Percentiles rank a stretch among this genome's conserved stretches.
phyloP scores from a whole-genome alignment of 1,140 invertebrate genomes.

The Lasioglossum baleicum region DNA sequence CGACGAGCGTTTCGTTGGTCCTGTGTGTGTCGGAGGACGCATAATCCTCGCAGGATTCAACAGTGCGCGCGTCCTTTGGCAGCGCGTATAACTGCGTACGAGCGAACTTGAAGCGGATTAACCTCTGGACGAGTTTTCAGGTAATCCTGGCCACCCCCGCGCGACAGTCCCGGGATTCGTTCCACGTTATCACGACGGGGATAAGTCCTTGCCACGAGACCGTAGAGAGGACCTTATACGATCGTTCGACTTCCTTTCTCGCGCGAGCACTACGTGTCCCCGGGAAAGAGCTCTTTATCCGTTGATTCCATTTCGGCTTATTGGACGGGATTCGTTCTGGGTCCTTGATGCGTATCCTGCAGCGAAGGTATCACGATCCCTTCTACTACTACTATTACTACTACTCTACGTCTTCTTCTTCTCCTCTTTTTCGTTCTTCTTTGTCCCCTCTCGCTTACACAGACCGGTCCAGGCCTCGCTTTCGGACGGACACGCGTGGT shows the following conservation, averaged over 20 bases:
- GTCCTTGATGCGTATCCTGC: constrained; percentile 23
- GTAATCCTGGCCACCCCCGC: constrained; percentile 45
- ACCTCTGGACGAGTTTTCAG: constrained; percentile 55
- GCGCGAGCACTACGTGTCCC: constrained; percentile 23
- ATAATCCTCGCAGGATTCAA: constrained; percentile 37
- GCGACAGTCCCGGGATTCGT: constrained; percentile 34
- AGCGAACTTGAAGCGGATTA: constrained; percentile 46
- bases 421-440: too few relatives aligned
- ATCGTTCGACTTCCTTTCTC: constrained; percentile 31
- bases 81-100: constrained; percentile 45
- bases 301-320: constrained; percentile 55
- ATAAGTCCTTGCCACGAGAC: constrained; percentile 31
- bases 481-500: constrained; percentile 5
- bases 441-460: too few relatives aligned
- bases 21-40: constrained; percentile 12
- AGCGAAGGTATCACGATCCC: constrained; percentile 17
- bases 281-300: constrained; percentile 45
- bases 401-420: neutral
- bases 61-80: constrained; percentile 16
- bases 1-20: neutral
- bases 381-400: neutral
- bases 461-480: neutral
- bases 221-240: constrained; percentile 22
- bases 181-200: constrained; percentile 53
- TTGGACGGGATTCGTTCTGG: constrained; percentile 41